A percentile compares a stretch with the other conserved stretches of the same genome.
Conservation (phyloP, 2,113 vertebrate species). For the Tyrannus savana region DNA sequence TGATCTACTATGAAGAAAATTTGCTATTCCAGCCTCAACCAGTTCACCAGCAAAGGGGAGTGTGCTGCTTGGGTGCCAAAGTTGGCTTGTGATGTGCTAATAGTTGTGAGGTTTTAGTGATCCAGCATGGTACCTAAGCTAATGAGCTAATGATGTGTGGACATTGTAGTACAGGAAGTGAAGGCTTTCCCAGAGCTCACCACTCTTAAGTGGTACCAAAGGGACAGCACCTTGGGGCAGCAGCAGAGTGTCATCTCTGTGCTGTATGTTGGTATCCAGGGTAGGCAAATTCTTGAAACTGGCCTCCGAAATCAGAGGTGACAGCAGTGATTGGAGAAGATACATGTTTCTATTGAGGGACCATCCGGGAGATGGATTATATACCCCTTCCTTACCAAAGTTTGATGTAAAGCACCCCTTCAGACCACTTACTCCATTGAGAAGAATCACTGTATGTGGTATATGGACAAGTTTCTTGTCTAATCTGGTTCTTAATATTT, state of each 20-base stretch:
- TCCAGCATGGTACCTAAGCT: not conserved
- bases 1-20: not conserved
- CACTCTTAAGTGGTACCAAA: not conserved
- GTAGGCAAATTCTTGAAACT: not conserved
- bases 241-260: not conserved
- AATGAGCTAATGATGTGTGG: not conserved
- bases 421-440: not conserved
- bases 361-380: not conserved
- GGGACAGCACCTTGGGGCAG: not conserved
- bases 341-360: not conserved
- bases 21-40: not conserved
- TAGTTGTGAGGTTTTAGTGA: not conserved
- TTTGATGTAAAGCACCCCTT: not conserved
- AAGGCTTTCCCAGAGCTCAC: not conserved
- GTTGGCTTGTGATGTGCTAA: not conserved
- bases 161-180: not conserved
- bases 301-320: not conserved
- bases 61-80: not conserved
- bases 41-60: not conserved
- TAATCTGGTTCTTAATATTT: not conserved
- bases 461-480: not conserved
- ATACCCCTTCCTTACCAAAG: rapidly evolving
- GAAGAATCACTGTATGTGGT: not conserved
- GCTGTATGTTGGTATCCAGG: not conserved
- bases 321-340: not conserved